Conservation (phyloP, 2,888 invertebrate genomes). For the Leptinotarsa tumamoca region DNA sequence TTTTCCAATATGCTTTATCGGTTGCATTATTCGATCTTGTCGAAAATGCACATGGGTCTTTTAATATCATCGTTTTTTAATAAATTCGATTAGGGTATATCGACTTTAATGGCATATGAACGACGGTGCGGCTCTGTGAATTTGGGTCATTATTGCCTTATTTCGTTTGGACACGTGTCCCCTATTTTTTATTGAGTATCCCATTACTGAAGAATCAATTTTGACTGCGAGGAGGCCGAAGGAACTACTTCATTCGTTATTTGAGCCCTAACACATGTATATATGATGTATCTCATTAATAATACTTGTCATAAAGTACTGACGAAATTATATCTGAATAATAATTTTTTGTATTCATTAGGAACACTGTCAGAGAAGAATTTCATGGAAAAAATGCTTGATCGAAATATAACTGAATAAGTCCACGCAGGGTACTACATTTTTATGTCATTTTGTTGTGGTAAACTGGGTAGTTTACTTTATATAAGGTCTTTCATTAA, state of each 20-base stretch:
- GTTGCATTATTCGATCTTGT: constrained; percentile 46
- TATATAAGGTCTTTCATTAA: too few species aligned
- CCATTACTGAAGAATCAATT: neutral
- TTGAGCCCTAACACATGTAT: too few species aligned
- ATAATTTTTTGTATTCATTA: too few species aligned
- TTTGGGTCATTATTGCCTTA: neutral
- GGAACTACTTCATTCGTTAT: neutral
- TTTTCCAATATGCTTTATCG: constrained; percentile 60
- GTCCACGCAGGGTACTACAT: too few species aligned
- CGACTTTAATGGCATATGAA: constrained; percentile 8
- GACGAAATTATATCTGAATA: too few species aligned
- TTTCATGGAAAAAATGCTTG: too few species aligned
- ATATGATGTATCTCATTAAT: too few species aligned
- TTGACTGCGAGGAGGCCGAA: neutral
- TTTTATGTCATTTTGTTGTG: too few species aligned
- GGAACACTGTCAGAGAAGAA: too few species aligned
- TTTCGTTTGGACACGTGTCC: constrained; percentile 1
- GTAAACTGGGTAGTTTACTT: too few species aligned
- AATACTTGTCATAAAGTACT: too few species aligned
- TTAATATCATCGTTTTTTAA: constrained; percentile 37
- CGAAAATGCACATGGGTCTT: constrained; percentile 40
- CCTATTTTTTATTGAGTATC: neutral
- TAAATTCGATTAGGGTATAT: constrained; percentile 36
- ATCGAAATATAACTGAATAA: too few species aligned
- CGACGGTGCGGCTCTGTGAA: neutral